Conservation (phyloP, 2,888 invertebrate species). For the Oscheius sp. region DNA sequence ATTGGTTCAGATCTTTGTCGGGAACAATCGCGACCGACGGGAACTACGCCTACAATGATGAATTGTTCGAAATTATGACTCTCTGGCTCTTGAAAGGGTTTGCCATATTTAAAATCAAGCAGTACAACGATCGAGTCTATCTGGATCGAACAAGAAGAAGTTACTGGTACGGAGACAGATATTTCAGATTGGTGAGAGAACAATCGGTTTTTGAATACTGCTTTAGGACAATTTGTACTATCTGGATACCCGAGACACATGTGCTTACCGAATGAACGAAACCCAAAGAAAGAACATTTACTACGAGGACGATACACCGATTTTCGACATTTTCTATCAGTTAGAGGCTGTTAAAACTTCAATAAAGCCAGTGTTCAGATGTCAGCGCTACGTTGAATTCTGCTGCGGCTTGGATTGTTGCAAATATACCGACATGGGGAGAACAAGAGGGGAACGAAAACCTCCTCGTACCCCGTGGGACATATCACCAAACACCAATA, state of each 20-base stretch:
- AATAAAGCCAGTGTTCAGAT: slow-evolving; percentile 49
- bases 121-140: slow-evolving; percentile 71
- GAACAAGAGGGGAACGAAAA: slow-evolving; percentile 40
- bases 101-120: slow-evolving; percentile 59
- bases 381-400: slow-evolving; percentile 69
- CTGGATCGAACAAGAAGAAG: slow-evolving; percentile 64
- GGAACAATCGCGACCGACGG: slow-evolving; percentile 65
- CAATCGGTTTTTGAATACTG: background rate
- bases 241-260: slow-evolving; percentile 68
- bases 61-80: slow-evolving; percentile 65
- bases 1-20: slow-evolving; percentile 56
- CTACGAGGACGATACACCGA: slow-evolving; percentile 66
- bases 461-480: slow-evolving; percentile 27
- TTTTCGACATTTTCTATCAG: slow-evolving; percentile 71
- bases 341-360: slow-evolving; percentile 43
- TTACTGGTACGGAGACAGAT: slow-evolving; percentile 72
- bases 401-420: slow-evolving; percentile 72
- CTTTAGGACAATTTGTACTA: slow-evolving; percentile 71
- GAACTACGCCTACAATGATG: slow-evolving; percentile 61
- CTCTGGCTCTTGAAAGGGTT: slow-evolving; percentile 66
- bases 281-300: slow-evolving; percentile 63
- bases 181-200: slow-evolving; percentile 65
- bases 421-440: slow-evolving; percentile 40
- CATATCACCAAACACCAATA: background rate
- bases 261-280: slow-evolving; percentile 68